Conservation (phyloP, 2,888 invertebrate species). For the Dione vanillae region DNA sequence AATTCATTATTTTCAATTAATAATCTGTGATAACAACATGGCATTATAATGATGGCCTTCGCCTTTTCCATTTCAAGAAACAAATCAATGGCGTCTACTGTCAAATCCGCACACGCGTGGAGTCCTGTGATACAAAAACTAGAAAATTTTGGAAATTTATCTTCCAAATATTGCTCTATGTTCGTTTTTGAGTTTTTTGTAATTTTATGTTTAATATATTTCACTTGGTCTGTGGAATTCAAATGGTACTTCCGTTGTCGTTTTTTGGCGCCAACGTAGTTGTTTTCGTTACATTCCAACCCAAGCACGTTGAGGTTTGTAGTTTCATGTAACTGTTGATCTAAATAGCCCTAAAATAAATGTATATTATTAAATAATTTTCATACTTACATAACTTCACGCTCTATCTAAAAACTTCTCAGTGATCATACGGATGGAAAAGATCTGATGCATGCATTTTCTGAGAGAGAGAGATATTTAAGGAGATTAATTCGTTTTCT, state of each 20-base stretch:
- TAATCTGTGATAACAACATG: constrained; percentile 92
- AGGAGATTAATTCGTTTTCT: too few relatives aligned
- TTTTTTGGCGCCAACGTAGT: constrained; percentile 83
- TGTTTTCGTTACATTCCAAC: constrained; percentile 85
- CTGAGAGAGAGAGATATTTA: too few relatives aligned
- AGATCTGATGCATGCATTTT: too few relatives aligned
- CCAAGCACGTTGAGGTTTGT: constrained; percentile 87
- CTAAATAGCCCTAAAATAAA: constrained; percentile 87
- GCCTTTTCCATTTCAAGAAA: constrained; percentile 85
- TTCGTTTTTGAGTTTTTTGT: constrained; percentile 74
- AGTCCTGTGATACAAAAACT: constrained; percentile 84
- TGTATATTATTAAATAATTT: too few relatives aligned
- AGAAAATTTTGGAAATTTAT: constrained; percentile 64
- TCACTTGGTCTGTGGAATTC: constrained; percentile 79
- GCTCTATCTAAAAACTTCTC: too few relatives aligned
- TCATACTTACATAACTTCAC: too few relatives aligned
- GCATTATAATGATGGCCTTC: constrained; percentile 86
- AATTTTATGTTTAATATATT: constrained; percentile 85
- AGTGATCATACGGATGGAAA: too few relatives aligned
- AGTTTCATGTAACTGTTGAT: constrained; percentile 85
- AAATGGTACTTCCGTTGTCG: constrained; percentile 83
- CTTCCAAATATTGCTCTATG: constrained; percentile 68
- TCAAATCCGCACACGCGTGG: constrained; percentile 91
- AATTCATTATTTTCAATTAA: constrained; percentile 66
- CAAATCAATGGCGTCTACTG: constrained; percentile 86